These are phyloP conservation scores for Chelonus insularis DNA, from an alignment of 1,140 invertebrate genomes.

Conservation along the genomic window DNA sequence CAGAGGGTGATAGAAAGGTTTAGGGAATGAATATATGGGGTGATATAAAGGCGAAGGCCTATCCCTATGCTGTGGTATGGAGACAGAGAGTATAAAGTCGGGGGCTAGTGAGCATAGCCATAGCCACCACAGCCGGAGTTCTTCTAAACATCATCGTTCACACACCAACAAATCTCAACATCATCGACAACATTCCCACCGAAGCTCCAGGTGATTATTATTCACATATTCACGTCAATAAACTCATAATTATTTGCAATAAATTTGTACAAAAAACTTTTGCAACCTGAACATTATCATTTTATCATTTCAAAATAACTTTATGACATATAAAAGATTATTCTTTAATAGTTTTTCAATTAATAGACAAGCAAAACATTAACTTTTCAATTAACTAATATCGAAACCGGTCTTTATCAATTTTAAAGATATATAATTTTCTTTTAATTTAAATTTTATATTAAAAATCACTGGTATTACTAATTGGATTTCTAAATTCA, in stretches of 20 bases:
- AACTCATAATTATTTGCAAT: background rate
- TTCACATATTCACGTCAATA: background rate
- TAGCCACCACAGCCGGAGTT: conserved; percentile 51
- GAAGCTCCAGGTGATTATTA: conserved; percentile 51
- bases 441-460: no score
- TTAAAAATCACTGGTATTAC: no score
- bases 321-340: no score
- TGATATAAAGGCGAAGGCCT: conserved; percentile 45
- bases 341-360: no score
- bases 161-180: conserved; percentile 52
- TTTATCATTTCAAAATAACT: no score
- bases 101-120: conserved; percentile 59
- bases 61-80: conserved; percentile 49
- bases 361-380: no score
- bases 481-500: no score
- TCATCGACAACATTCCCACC: conserved; percentile 57
- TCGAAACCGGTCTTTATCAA: no score
- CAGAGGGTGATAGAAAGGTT: background rate
- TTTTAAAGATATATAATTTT: no score
- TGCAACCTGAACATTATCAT: no score
- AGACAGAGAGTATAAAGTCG: conserved; percentile 59
- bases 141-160: conserved; percentile 51
- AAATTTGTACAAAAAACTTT: conserved; percentile 10
- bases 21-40: conserved; percentile 45
- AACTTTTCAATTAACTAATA: no score